Evolutionary conservation across 2,113 vertebrate species (phyloP), one percentile per base, ranked within the genome.

Genomic region (Dromiciops gliroides): DNA sequence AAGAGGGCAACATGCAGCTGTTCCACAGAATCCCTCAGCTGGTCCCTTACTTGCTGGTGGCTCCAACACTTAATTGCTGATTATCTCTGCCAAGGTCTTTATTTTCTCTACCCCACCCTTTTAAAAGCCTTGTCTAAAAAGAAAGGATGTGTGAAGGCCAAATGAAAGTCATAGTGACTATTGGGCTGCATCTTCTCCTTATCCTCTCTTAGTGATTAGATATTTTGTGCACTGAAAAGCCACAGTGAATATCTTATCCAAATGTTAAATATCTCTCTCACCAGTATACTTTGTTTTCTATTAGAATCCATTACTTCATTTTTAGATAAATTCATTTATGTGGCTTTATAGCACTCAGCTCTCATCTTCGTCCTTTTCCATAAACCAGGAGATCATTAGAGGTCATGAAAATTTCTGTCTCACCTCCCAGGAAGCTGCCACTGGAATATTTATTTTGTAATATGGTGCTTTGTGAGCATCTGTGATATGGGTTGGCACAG

Each of bases 21-120:
- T 90, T 90, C 91, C 31, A 48, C n/a, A 92, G 52, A 97, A 48
- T 94, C 26, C 8, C 31, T 95, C 50, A 91, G 48, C 47, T 89
- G 24, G 48, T 56, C 23, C 89, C 93, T 90, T 95, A 94, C 88
- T 92, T 92, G 2, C 89, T 90, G 26, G 44, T 19, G 92, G 90
- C 93, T 95, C 92, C 90, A 94, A 52, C 2, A 91, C 50, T 95
- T 90, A 94, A 56, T 95, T 93, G 51, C 60, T 94, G 52, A n/a
- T 92, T 94, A 92, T 83, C 50, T 96, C 93, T 90, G 23, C 47
- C 88, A 94, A 96, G 5, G 19, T 92, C 25, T 89, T 44, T 92
- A 91, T 56, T 95, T 60, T 50, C 0, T 0, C 31, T 94, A 51
- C 2, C 47, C 2, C 23, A 52, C 47, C 3, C 47, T 51, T 91